Base-by-base conservation (phyloP, 2,113 vertebrate species). In the Cervus canadensis region DNA sequence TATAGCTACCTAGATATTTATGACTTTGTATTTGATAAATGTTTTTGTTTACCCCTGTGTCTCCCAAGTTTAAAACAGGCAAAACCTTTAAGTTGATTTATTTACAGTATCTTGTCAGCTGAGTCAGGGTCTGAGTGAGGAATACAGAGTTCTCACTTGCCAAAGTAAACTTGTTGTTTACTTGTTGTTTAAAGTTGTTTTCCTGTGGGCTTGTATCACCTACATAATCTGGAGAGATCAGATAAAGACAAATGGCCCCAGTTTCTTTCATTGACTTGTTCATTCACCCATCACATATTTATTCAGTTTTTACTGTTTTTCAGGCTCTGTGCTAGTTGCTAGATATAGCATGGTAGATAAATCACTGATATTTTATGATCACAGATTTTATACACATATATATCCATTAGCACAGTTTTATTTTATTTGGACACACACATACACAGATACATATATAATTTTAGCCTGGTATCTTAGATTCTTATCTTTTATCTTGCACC, bases 51-150 rank as follows among this genome's bases (percentile, higher is more conserved):
- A 90, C 76, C 23, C 33, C 10, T 43, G 8, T 30, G 56, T 82
- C 86, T 89, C 40, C 26, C 97, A 78, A 25, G 15, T 43, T 43
- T 60, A 45, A 59, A 62, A n/a, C 45, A 86, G 48, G 45, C 78
- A 81, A 93, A 97, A 89, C 5, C 15, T 84, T 90, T 94, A 71
- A 33, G 43, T 52, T 97, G 96, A 98, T 95, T 95, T 97, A 89
- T 92, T 96, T 94, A 56, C 13, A 45, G 9, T 36, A 57, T 94
- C 50, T 79, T 95, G 56, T 96, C 95, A 87, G 78, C 56, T 86
- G 64, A 92, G 64, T 81, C 62, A 83, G 33, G 52, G 52, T 90
- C 87, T 93, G 85, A 93, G 64, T 86, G 59, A 78, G 36, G 60
- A 79, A 78, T 76, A n/a, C 11, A 56, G 59, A 89, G 14, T 54